Evolutionary conservation across 2,888 invertebrate genomes (phyloP).

Genomic region (Drosophila atripex): DNA sequence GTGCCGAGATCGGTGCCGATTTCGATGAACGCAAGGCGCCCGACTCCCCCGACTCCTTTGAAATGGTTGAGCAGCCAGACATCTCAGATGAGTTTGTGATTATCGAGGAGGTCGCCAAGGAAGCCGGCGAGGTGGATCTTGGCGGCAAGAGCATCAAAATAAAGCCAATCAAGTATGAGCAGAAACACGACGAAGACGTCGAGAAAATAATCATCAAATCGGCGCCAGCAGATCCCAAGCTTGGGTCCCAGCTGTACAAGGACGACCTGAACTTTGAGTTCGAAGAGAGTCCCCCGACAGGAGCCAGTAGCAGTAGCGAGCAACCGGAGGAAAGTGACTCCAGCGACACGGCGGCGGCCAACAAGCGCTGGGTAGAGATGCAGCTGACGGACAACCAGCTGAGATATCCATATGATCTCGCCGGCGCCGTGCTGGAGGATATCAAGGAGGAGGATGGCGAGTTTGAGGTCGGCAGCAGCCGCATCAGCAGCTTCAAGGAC

Average conservation of each 20-base stretch:
- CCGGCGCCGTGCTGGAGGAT: conserved; percentile 93
- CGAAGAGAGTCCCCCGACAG: conserved; percentile 87
- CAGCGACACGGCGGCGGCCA: conserved; percentile 89
- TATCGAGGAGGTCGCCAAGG: conserved; percentile 94
- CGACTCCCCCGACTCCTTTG: conserved; percentile 94
- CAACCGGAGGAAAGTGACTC: conserved; percentile 85
- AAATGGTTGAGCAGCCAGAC: conserved; percentile 93
- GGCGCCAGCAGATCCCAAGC: conserved; percentile 87
- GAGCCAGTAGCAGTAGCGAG: conserved; percentile 76
- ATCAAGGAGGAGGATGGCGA: conserved; percentile 97
- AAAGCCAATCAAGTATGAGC: conserved; percentile 85
- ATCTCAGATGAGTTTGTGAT: conserved; percentile 94
- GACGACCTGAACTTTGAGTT: conserved; percentile 88
- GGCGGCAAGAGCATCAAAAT: conserved; percentile 93
- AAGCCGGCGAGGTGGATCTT: conserved; percentile 92
- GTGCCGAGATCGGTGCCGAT: conserved; percentile 83
- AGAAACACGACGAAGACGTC: conserved; percentile 88
- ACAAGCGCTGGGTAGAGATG: conserved; percentile 95
- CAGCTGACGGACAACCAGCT: conserved; percentile 88
- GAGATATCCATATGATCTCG: conserved; percentile 91
- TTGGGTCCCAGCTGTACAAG: conserved; percentile 86
- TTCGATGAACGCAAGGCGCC: conserved; percentile 86
- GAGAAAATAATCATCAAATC: conserved; percentile 89
- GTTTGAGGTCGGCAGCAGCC: conserved; percentile 91
- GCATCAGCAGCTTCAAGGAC: conserved; percentile 91